phyloP scores from a whole-genome alignment of 92 coral and sea anemone species.

The Epizoanthus ramosus region DNA sequence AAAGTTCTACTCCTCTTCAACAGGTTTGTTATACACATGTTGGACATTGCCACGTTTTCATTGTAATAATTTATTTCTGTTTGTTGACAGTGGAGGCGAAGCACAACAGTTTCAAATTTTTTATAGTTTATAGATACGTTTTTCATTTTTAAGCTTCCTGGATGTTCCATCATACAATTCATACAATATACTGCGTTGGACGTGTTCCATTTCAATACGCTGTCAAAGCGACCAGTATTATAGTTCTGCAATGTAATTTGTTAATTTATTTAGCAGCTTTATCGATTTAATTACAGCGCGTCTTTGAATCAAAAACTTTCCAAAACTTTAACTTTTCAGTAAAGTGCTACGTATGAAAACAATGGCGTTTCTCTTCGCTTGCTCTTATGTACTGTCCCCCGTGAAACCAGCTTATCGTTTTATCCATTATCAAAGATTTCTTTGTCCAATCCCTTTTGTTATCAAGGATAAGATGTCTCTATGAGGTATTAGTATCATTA shows the following conservation, averaged over 20 bases:
- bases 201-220: not conserved
- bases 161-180: no score
- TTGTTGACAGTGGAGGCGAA: no score
- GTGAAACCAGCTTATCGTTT: not conserved
- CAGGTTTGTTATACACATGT: no score
- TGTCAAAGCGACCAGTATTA: not conserved
- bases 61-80: no score
- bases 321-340: no score
- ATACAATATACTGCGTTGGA: not conserved
- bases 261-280: conserved; percentile 19
- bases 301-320: not conserved
- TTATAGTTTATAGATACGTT: no score
- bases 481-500: not conserved
- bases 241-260: not conserved
- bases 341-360: conserved; percentile 12
- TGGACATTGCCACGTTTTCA: no score
- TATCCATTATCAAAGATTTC: not conserved
- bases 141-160: not conserved
- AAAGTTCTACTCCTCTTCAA: no score
- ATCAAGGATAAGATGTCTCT: not conserved
- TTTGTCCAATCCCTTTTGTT: not conserved
- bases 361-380: not conserved
- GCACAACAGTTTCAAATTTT: no score
- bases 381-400: not conserved
- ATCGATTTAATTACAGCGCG: conserved; percentile 17